Evolutionary conservation across 2,888 invertebrate species (phyloP).

Genomic region (Spisula subtruncata): DNA sequence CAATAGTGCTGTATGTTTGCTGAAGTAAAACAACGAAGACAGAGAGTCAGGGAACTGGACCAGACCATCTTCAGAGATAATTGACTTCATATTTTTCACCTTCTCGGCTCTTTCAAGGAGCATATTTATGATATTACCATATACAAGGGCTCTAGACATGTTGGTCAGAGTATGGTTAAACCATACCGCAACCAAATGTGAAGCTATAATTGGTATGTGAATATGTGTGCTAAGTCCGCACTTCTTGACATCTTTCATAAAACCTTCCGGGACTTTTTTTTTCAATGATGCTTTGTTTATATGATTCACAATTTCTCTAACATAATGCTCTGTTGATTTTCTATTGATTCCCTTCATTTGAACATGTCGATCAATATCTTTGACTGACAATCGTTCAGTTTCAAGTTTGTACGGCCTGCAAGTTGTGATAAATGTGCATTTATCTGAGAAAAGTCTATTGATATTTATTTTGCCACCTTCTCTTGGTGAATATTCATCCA

Average conservation of each 20-base stretch:
- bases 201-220: background rate
- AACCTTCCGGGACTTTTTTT: background rate
- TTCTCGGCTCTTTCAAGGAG: background rate
- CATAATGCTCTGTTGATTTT: background rate
- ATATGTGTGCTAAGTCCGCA: background rate
- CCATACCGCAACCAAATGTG: background rate
- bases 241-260: background rate
- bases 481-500: slow-evolving; percentile 2
- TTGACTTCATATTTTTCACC: background rate
- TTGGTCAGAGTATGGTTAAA: background rate
- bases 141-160: background rate
- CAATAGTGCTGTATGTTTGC: background rate
- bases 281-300: background rate
- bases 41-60: background rate
- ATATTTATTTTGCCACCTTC: background rate
- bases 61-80: background rate
- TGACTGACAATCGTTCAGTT: background rate
- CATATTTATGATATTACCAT: background rate
- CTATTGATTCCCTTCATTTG: background rate
- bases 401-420: slow-evolving; percentile 6
- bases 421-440: background rate
- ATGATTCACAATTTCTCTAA: background rate
- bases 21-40: background rate
- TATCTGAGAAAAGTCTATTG: background rate
- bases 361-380: slow-evolving; percentile 3